A percentile compares a stretch with the other conserved stretches of the same genome.
Conservation (phyloP, 2,888 invertebrate genomes). For the Drosophila formosana region DNA sequence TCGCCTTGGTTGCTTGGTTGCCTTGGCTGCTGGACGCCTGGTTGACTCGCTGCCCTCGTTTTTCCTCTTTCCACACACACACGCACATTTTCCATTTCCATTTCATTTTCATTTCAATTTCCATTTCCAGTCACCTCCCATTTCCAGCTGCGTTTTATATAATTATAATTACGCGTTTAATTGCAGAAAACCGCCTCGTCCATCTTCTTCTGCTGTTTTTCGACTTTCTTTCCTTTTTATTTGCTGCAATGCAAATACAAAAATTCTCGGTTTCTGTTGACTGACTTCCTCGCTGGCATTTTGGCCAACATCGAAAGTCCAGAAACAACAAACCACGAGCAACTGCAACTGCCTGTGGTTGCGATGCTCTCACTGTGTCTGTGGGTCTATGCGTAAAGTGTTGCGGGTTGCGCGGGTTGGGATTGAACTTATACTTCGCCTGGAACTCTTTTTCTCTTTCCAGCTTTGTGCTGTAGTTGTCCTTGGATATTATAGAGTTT, state of each 20-base stretch:
- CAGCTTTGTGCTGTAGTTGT: no score
- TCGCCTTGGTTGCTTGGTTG: slow-evolving; percentile 2
- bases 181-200: slow-evolving; percentile 3
- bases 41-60: not conserved
- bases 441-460: not conserved
- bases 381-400: not conserved
- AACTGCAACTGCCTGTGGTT: slow-evolving; percentile 11
- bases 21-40: slow-evolving; percentile 17
- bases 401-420: not conserved
- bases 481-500: no score
- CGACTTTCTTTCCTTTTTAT: not conserved
- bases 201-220: not conserved
- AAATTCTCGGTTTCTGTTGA: slow-evolving; percentile 28
- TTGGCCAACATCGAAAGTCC: slow-evolving; percentile 19
- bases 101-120: slow-evolving; percentile 28
- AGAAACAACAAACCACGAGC: slow-evolving; percentile 1
- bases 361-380: slow-evolving; percentile 14
- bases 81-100: slow-evolving; percentile 11
- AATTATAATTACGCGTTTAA: slow-evolving; percentile 35
- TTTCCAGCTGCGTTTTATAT: slow-evolving; percentile 44
- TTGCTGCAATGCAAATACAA: slow-evolving; percentile 8
- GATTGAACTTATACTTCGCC: not conserved
- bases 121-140: slow-evolving; percentile 17
- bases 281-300: slow-evolving; percentile 36
- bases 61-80: not conserved